phyloP scores from a whole-genome alignment of 2,797 vertebrate species.

The Calcarius lapponicus region DNA sequence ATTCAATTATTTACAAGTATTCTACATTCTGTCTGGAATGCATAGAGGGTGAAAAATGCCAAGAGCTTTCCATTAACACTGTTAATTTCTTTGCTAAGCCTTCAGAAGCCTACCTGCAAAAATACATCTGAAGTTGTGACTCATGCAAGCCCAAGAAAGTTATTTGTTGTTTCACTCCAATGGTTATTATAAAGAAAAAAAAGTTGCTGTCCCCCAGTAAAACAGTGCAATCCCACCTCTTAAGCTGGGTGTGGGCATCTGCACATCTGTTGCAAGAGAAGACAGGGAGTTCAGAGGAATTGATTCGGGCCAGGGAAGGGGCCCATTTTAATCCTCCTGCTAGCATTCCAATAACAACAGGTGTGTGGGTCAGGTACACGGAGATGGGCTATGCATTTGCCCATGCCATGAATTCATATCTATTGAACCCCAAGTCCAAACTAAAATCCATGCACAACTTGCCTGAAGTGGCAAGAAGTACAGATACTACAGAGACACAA shows the following conservation, averaged over 20 bases:
- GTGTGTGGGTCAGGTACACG: rapidly evolving
- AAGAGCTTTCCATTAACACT: neutral
- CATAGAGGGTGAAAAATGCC: neutral
- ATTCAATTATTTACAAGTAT: neutral
- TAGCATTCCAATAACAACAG: neutral
- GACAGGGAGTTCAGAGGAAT: neutral
- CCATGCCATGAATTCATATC: rapidly evolving
- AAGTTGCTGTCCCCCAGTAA: neutral
- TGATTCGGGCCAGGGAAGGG: neutral
- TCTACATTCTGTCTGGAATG: neutral
- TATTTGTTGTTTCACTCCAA: neutral
- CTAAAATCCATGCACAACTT: neutral
- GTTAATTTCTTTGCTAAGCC: neutral
- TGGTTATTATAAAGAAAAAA: neutral
- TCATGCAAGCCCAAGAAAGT: neutral
- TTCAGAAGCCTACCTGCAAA: neutral
- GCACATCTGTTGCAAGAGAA: neutral
- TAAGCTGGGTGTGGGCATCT: neutral
- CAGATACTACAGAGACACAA: neutral
- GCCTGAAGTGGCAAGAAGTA: neutral
- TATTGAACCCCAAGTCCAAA: neutral
- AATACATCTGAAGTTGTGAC: neutral
- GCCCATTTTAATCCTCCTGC: neutral
- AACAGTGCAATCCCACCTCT: neutral
- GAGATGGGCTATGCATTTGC: rapidly evolving